Evolutionary conservation across 2,888 invertebrate genomes (phyloP).

Genomic region (Drosophila ezoana): DNA sequence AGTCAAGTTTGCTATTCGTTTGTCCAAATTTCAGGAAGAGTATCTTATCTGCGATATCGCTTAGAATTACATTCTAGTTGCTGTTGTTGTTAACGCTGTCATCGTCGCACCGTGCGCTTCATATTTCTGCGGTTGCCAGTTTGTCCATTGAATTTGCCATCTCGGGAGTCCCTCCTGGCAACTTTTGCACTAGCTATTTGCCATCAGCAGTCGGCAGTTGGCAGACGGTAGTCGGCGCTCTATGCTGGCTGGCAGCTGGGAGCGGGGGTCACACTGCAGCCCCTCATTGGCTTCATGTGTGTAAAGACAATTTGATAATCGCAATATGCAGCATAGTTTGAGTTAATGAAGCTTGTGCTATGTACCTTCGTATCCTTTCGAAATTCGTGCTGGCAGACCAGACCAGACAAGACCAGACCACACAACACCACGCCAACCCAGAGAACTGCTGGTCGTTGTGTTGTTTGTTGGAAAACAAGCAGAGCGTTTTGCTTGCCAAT

Average conservation of each 20-base stretch:
- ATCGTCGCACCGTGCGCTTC: conserved; percentile 57
- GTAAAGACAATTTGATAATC: conserved; percentile 79
- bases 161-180: conserved; percentile 12
- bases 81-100: conserved; percentile 19
- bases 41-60: neutral
- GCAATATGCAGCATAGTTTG: conserved; percentile 79
- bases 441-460: conserved; percentile 38
- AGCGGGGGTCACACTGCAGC: conserved; percentile 4
- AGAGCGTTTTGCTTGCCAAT: conserved; percentile 79
- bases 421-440: conserved; percentile 15
- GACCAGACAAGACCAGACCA: conserved; percentile 13
- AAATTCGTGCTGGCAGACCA: conserved; percentile 17
- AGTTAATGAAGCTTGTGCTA: conserved; percentile 75
- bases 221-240: conserved; percentile 37
- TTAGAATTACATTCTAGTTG: neutral
- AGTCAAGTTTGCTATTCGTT: no score
- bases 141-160: conserved; percentile 37
- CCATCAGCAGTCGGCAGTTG: conserved; percentile 54
- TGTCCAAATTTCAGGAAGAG: neutral
- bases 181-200: conserved; percentile 64
- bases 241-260: neutral
- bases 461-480: conserved; percentile 75
- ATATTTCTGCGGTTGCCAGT: conserved; percentile 73
- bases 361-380: conserved; percentile 36
- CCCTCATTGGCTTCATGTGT: conserved; percentile 69